Percentiles rank a stretch among this genome's conserved stretches.
Conservation (phyloP, 2,888 invertebrate genomes). For the Eugnorisma glareosa region DNA sequence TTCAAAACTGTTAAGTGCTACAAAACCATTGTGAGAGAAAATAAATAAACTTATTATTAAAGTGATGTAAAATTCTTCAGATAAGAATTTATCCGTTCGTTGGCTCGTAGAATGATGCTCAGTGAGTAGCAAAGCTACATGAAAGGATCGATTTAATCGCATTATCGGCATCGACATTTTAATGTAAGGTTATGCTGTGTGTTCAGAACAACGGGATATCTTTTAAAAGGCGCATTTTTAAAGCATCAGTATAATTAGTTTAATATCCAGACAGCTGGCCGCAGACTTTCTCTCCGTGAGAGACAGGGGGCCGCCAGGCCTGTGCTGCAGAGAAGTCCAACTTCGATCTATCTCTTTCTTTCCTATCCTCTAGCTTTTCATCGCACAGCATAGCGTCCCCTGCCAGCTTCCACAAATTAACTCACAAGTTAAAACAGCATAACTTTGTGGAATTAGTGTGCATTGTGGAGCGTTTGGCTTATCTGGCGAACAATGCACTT, state of each 20-base stretch:
- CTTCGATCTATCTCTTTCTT: no score
- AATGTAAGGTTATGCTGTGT: neutral
- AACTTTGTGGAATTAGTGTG: constrained; percentile 67
- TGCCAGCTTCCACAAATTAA: constrained; percentile 50
- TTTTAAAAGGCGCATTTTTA: neutral
- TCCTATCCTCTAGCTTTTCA: neutral
- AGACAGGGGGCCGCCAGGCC: neutral
- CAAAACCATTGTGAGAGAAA: no score
- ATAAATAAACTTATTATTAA: no score
- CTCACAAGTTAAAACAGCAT: constrained; percentile 58
- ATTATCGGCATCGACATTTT: constrained; percentile 26
- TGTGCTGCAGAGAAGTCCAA: neutral
- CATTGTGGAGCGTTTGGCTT: constrained; percentile 63
- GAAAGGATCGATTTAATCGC: constrained; percentile 37
- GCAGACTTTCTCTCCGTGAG: neutral
- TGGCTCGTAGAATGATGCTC: constrained; percentile 37
- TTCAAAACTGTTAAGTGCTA: no score
- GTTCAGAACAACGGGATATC: neutral
- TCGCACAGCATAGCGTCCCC: neutral
- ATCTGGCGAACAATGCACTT: constrained; percentile 64
- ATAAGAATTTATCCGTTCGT: constrained; percentile 30
- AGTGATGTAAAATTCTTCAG: constrained; percentile 5
- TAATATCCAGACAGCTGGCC: neutral
- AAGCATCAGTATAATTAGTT: neutral
- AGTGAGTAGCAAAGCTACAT: constrained; percentile 44